phyloP scores from a whole-genome alignment of 2,797 vertebrate genomes.

The Pristis pectinata region DNA sequence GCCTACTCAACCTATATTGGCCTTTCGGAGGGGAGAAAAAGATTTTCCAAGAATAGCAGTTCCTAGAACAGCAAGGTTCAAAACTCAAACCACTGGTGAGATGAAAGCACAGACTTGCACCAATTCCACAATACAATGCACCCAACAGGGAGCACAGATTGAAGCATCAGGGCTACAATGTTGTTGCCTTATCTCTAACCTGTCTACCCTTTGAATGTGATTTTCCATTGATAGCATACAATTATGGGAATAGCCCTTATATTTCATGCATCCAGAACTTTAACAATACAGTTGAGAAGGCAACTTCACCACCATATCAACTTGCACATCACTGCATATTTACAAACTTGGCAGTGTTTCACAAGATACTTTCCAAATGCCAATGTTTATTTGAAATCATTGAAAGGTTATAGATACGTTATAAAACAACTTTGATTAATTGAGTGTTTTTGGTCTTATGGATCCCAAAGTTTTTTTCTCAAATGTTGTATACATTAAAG shows the following conservation, averaged over 20 bases:
- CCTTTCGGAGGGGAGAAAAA: background rate
- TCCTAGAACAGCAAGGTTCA: background rate
- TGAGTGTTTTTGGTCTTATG: background rate
- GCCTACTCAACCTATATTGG: background rate
- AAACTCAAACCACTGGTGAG: background rate
- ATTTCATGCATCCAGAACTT: conserved; percentile 23
- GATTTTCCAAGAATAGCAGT: background rate
- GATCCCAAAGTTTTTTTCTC: conserved; percentile 7
- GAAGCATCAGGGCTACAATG: background rate
- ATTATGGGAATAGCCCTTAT: conserved; percentile 18
- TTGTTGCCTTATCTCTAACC: background rate
- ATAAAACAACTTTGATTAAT: conserved; percentile 10
- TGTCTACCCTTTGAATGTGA: background rate
- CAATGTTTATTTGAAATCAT: background rate
- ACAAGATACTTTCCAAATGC: background rate
- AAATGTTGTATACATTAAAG: background rate
- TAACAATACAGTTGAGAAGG: conserved; percentile 7
- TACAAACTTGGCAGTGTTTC: conserved; percentile 24
- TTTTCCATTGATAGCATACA: background rate
- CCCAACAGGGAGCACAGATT: background rate
- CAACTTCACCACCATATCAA: background rate
- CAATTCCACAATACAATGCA: conserved; percentile 7
- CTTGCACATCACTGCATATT: background rate
- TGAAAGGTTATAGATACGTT: conserved; percentile 17
- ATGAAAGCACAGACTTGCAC: background rate